Percentiles rank a stretch among this genome's conserved stretches.
These are phyloP conservation scores for Caprella mutica DNA, from an alignment of 2,888 invertebrate species.

Conservation along the genomic window DNA sequence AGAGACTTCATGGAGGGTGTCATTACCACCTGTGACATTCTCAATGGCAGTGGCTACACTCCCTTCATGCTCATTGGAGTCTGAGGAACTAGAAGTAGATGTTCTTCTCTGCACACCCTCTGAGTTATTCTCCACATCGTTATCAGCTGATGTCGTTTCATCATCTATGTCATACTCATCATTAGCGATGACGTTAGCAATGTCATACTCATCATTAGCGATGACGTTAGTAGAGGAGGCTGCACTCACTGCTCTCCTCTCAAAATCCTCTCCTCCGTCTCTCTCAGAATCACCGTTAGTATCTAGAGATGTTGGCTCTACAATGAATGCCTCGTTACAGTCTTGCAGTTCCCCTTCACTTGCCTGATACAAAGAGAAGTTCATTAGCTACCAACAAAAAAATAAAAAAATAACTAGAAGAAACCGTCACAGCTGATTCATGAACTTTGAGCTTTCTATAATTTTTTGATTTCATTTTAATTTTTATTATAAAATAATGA, in stretches of 20 bases:
- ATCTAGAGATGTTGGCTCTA: neutral
- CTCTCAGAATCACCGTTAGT: neutral
- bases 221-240: slow-evolving; percentile 36
- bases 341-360: slow-evolving; percentile 36
- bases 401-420: neutral
- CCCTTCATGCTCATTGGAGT: too few species aligned
- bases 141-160: slow-evolving; percentile 53
- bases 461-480: too few species aligned
- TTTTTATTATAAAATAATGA: too few species aligned
- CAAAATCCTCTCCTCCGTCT: slow-evolving; percentile 6
- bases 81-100: too few species aligned
- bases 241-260: slow-evolving; percentile 19
- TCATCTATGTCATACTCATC: slow-evolving; percentile 80
- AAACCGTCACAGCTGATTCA: too few species aligned
- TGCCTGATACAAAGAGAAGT: too few species aligned
- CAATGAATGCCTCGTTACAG: slow-evolving; percentile 17
- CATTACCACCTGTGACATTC: too few species aligned
- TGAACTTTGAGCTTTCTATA: too few species aligned
- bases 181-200: slow-evolving; percentile 37
- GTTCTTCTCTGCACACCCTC: neutral
- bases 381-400: too few species aligned
- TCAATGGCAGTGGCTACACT: too few species aligned
- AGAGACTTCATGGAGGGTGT: too few species aligned
- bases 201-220: slow-evolving; percentile 35
- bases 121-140: slow-evolving; percentile 36